phyloP scores from a whole-genome alignment of 2,113 vertebrate species.

The Cyphomyrus discorhynchus region DNA sequence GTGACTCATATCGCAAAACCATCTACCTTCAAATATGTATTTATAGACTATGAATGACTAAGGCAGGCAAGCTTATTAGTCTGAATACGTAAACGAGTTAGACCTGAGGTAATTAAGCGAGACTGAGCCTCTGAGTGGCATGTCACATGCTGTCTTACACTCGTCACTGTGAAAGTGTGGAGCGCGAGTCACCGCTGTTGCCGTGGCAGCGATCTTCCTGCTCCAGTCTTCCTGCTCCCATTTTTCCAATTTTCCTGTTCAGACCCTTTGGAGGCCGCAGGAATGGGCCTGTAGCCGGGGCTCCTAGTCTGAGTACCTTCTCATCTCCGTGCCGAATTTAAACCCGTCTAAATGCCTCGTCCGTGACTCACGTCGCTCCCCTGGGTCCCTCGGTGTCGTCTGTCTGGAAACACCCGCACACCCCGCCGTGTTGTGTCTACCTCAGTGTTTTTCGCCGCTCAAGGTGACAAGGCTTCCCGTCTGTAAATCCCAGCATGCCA shows the following conservation, averaged over 20 bases:
- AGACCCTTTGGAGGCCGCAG: neutral
- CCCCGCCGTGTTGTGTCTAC: neutral
- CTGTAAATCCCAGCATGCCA: neutral
- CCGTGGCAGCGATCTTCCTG: neutral
- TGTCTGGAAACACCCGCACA: neutral
- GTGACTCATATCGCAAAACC: neutral
- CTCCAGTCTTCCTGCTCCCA: neutral
- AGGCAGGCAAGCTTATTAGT: neutral
- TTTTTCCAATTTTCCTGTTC: neutral
- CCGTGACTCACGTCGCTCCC: neutral
- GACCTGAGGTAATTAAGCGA: neutral
- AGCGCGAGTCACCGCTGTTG: neutral
- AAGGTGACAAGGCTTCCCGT: neutral
- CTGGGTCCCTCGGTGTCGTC: neutral
- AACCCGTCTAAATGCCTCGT: neutral
- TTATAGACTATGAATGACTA: neutral
- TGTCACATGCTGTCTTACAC: neutral
- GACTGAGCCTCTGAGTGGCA: neutral
- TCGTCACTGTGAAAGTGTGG: neutral
- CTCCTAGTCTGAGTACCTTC: neutral
- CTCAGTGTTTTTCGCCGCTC: neutral
- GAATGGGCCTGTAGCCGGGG: neutral
- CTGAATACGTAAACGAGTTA: neutral
- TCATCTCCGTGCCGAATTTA: neutral
- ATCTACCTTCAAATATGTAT: neutral